phyloP scores from a whole-genome alignment of 2,797 vertebrate species.

The Acanthurus lineatus region DNA sequence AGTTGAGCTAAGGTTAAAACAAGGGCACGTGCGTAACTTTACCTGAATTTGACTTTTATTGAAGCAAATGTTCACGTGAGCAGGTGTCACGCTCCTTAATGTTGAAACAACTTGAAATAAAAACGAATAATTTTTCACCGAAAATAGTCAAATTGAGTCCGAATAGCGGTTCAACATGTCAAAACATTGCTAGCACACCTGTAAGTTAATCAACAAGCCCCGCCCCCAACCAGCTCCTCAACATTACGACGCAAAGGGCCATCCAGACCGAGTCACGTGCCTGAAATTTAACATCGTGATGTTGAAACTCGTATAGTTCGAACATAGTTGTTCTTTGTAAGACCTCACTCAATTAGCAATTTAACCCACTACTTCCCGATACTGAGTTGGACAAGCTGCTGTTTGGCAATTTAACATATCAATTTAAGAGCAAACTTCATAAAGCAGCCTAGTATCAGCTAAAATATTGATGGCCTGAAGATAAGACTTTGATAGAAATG shows the following conservation, averaged over 20 bases:
- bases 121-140: background rate
- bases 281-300: background rate
- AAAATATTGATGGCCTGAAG: too few species aligned
- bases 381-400: too few species aligned
- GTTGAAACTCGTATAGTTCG: background rate
- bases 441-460: too few species aligned
- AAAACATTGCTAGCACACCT: background rate
- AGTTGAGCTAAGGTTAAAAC: too few species aligned
- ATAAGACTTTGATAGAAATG: too few species aligned
- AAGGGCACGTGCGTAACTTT: background rate
- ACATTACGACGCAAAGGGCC: background rate
- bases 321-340: too few species aligned
- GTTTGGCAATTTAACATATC: too few species aligned
- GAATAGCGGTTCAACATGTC: background rate
- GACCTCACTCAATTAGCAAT: too few species aligned
- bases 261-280: background rate
- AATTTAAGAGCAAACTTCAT: too few species aligned
- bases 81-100: background rate
- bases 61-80: background rate
- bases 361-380: too few species aligned
- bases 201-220: conserved; percentile 8
- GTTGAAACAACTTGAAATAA: background rate
- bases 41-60: background rate
- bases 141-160: too few species aligned
- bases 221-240: conserved; percentile 14